Base-by-base conservation (phyloP, 35 echinoderm and acorn worm genomes). In the Amphiura filiformis region DNA sequence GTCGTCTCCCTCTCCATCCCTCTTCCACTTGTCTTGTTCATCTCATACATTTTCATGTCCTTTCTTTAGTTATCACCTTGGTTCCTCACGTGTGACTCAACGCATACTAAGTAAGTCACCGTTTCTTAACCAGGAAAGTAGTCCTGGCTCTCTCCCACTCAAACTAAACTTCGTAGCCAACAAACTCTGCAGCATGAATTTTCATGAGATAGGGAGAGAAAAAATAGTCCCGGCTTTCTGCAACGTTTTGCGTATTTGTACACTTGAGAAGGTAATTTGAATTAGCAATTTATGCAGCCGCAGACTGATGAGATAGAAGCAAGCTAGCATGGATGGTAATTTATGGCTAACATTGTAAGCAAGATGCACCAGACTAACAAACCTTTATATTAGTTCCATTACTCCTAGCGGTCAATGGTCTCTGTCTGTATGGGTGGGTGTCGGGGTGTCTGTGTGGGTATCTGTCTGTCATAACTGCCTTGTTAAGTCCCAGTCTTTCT, bases 1-100 rank as follows among this genome's bases (percentile, higher is more conserved):
- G 17, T 47, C 41, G 4, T 17, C 41, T 47, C 17, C 41, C 41
- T 47, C 41, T 47, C 41, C 17, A 9, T 47, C 17, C 17, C 41
- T 47, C 41, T 47, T 17, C n/a, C 41, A 9, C 41, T 47, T 17
- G 17, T 47, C 17, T 17, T 17, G 7, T 70, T 70, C 61, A 70
- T 70, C 61, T 70, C 61, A 70, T 70, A 70, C 61, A 70, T 70
- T 70, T 70, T 70, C 61, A 70, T 70, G 61, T 70, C 61, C 26
- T 70, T 70, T 7, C 61, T 23, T 5, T 70, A 70, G 7, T 70
- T 30, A 70, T 30, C 28, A 70, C 61, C n/a, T 70, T 23, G 7
- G 3, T 70, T 4, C 61, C 17, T 23, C 61, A 70, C 28, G 28
- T 70, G 61, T 70, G 61, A 70, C 61, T 70, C 61, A 70, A 30